phyloP scores from a whole-genome alignment of 2,888 invertebrate species.

The Parthenolecanium corni region DNA sequence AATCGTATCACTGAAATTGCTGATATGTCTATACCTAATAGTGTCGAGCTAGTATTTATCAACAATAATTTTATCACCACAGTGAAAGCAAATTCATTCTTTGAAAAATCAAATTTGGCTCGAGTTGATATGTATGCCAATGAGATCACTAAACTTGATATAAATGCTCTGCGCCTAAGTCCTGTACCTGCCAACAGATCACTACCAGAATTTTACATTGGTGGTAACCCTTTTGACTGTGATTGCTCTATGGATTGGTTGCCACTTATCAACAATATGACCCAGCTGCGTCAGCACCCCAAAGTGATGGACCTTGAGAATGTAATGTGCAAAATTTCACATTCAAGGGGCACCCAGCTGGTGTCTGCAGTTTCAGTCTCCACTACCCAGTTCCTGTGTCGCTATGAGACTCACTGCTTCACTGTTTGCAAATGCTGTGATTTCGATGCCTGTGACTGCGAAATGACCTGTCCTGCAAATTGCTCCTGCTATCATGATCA shows the following conservation, averaged over 20 bases:
- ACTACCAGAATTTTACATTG: constrained; percentile 78
- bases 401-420: constrained; percentile 86
- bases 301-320: constrained; percentile 78
- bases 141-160: constrained; percentile 66
- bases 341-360: constrained; percentile 67
- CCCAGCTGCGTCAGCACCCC: constrained; percentile 65
- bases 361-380: constrained; percentile 49
- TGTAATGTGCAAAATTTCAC: constrained; percentile 76
- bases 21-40: constrained; percentile 75
- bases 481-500: constrained; percentile 92
- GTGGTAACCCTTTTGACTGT: constrained; percentile 87
- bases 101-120: constrained; percentile 69
- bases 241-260: constrained; percentile 95
- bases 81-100: constrained; percentile 74
- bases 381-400: constrained; percentile 77
- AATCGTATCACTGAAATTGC: constrained; percentile 73
- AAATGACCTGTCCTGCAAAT: constrained; percentile 88
- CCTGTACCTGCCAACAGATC: constrained; percentile 58
- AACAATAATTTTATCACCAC: constrained; percentile 75
- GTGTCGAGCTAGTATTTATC: constrained; percentile 74
- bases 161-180: constrained; percentile 67
- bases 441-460: constrained; percentile 91
- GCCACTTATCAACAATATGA: constrained; percentile 76
- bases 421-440: constrained; percentile 92
- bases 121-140: constrained; percentile 85